Evolutionary conservation across 2,113 vertebrate genomes (phyloP).

Genomic region (Paradoxurus hermaphroditus): DNA sequence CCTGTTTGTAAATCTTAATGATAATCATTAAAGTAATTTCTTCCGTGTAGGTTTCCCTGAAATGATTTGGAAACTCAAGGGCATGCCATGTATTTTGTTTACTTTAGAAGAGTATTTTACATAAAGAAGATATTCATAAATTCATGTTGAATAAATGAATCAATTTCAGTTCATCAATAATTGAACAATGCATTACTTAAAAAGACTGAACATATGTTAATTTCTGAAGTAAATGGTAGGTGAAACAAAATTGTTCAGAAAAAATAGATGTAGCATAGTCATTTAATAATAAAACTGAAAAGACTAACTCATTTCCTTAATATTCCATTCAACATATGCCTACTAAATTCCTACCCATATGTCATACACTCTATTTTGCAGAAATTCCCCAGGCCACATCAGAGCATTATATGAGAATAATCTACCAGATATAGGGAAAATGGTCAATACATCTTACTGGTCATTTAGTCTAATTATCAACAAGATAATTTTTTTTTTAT

Average conservation of each 20-base stretch:
- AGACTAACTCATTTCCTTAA: background rate
- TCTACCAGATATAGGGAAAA: background rate
- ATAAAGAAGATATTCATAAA: background rate
- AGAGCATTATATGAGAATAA: background rate
- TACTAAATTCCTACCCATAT: background rate
- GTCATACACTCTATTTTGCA: background rate
- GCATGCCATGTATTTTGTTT: background rate
- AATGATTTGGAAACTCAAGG: background rate
- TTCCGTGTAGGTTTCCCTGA: background rate
- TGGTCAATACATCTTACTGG: background rate
- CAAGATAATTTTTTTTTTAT: background rate
- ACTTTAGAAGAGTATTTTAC: background rate
- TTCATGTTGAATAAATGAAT: background rate
- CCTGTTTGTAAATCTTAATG: background rate
- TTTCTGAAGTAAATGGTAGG: background rate
- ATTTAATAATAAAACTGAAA: background rate
- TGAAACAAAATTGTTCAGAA: background rate
- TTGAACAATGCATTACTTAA: background rate
- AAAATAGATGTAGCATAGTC: background rate
- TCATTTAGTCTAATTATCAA: background rate
- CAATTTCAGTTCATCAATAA: background rate
- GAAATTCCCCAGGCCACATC: background rate
- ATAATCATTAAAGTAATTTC: background rate
- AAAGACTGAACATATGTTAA: background rate
- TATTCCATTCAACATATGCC: background rate